phyloP scores from a whole-genome alignment of 2,113 vertebrate species.

The Monarcha castaneiventris region DNA sequence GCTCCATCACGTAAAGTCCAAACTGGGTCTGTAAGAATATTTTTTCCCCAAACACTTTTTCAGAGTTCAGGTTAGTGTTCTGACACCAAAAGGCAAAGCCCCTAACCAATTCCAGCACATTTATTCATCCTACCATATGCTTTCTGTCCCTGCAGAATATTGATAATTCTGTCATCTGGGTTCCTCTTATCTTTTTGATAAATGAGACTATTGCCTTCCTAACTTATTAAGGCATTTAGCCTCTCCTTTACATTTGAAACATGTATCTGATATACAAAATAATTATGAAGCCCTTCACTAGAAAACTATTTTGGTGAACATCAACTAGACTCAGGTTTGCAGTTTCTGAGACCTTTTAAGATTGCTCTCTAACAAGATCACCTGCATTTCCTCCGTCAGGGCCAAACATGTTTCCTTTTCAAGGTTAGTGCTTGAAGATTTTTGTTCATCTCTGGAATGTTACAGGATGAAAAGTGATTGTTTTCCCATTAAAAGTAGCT shows the following conservation, averaged over 20 bases:
- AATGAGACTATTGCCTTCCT: not conserved
- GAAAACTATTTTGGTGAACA: not conserved
- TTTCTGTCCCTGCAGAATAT: not conserved
- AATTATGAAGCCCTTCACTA: not conserved
- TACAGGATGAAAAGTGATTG: not conserved
- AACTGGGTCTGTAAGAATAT: not conserved
- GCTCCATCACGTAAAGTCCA: not conserved
- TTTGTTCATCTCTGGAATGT: not conserved
- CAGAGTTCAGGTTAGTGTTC: not conserved
- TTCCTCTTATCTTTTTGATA: conserved; percentile 34
- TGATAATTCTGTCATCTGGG: conserved; percentile 9
- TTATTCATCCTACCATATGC: not conserved
- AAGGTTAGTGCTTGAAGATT: not conserved
- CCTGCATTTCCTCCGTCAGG: not conserved
- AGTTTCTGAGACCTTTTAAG: not conserved
- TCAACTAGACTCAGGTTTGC: not conserved
- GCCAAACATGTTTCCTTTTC: not conserved
- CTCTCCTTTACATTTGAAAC: not conserved
- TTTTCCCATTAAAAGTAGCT: not conserved
- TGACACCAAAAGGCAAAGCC: not conserved
- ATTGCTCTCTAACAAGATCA: not conserved
- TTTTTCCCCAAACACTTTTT: not conserved
- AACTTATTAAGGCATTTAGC: conserved; percentile 5
- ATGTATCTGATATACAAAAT: not conserved
- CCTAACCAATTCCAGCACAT: not conserved